phyloP scores from a whole-genome alignment of 2,797 vertebrate genomes.

The Carcharodon carcharias region DNA sequence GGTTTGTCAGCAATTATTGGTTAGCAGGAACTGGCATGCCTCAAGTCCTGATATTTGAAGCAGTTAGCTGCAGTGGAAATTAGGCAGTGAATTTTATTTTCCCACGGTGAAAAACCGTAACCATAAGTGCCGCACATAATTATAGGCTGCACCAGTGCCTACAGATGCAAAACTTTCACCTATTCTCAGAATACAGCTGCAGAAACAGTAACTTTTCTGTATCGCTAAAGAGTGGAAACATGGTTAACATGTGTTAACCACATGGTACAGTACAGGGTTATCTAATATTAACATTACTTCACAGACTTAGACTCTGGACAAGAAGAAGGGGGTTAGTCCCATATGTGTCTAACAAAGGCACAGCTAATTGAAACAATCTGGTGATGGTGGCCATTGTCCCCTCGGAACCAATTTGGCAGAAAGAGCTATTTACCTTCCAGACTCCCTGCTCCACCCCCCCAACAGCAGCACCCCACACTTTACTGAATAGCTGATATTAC shows the following conservation, averaged over 20 bases:
- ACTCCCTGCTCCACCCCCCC: too few species aligned
- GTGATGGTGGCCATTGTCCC: neutral
- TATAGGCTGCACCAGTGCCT: neutral
- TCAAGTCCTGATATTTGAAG: neutral
- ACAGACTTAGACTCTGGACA: neutral
- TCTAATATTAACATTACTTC: neutral
- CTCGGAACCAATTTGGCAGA: neutral
- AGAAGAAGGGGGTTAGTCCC: neutral
- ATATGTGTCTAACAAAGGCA: neutral
- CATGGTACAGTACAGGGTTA: neutral
- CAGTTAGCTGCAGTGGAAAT: neutral
- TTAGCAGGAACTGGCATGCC: neutral
- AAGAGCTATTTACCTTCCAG: too few species aligned
- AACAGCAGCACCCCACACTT: too few species aligned
- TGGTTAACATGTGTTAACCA: neutral
- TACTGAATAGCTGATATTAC: neutral
- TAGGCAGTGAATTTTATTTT: neutral
- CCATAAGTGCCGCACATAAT: neutral
- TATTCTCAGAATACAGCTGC: neutral
- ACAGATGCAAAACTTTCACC: neutral
- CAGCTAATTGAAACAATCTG: neutral
- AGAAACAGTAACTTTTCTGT: neutral
- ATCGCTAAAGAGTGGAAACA: too few species aligned
- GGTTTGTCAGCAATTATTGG: neutral
- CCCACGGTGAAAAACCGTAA: neutral